A percentile compares a stretch with the other conserved stretches of the same genome.
These are phyloP conservation scores for Globicephala melas DNA, from an alignment of 2,113 vertebrate species.

Conservation along the genomic window DNA sequence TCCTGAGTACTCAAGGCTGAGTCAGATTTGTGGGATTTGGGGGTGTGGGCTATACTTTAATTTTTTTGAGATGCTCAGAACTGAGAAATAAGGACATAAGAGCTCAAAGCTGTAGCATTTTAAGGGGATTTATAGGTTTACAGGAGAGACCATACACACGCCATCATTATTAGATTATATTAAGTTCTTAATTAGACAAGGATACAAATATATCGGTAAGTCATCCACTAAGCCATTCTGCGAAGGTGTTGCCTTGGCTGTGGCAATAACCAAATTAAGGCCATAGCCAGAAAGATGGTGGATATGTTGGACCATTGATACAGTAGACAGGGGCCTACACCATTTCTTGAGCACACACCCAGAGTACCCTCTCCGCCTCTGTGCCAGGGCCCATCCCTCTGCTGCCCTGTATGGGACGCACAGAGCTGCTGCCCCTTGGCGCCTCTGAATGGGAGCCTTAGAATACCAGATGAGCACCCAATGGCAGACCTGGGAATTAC, in stretches of 20 bases:
- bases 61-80: not conserved
- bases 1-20: not conserved
- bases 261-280: not conserved
- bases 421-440: not conserved
- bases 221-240: not conserved
- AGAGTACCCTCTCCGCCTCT: not conserved
- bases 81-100: constrained; percentile 28
- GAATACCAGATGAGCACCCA: not conserved
- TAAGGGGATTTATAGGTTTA: constrained; percentile 19
- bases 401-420: not conserved
- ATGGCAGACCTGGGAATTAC: not conserved
- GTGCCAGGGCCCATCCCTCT: not conserved
- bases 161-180: not conserved
- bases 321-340: no score
- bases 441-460: not conserved
- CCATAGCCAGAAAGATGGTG: not conserved
- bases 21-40: not conserved
- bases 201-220: not conserved
- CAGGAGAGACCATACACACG: not conserved
- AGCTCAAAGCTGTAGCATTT: not conserved
- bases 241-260: not conserved
- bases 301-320: not conserved
- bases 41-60: not conserved
- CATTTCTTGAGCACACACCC: not conserved
- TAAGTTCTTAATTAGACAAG: constrained; percentile 19